phyloP scores from a whole-genome alignment of 2,113 vertebrate species.

The Serilophus lunatus region DNA sequence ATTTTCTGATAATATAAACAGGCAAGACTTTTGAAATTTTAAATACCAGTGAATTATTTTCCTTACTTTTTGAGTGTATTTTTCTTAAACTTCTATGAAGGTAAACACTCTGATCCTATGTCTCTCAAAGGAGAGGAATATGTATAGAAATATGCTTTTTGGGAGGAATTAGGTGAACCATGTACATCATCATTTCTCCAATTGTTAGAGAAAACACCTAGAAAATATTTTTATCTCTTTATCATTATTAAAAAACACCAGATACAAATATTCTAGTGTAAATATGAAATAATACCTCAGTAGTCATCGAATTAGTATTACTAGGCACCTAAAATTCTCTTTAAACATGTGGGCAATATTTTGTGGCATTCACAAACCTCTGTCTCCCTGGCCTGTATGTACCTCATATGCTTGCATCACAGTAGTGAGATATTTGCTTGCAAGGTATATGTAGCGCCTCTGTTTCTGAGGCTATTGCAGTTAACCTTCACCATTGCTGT shows the following conservation, averaged over 20 bases:
- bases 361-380: background rate
- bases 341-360: background rate
- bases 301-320: background rate
- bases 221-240: background rate
- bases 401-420: background rate
- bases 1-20: background rate
- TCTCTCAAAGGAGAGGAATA: background rate
- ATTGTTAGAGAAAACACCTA: background rate
- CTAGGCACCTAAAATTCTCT: background rate
- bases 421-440: background rate
- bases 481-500: background rate
- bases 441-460: background rate
- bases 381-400: rapidly evolving
- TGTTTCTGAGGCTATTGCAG: background rate
- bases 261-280: background rate
- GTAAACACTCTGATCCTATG: background rate
- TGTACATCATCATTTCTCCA: background rate
- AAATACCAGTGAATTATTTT: background rate
- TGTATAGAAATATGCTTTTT: background rate
- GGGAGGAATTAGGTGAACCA: background rate
- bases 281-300: background rate
- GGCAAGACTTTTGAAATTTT: background rate
- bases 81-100: background rate
- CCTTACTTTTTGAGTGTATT: background rate
- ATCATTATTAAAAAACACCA: background rate